Evolutionary conservation across 35 echinoderm and acorn worm species (phyloP), one percentile per base, ranked within the genome.

Genomic region (Strongylocentrotus purpuratus): DNA sequence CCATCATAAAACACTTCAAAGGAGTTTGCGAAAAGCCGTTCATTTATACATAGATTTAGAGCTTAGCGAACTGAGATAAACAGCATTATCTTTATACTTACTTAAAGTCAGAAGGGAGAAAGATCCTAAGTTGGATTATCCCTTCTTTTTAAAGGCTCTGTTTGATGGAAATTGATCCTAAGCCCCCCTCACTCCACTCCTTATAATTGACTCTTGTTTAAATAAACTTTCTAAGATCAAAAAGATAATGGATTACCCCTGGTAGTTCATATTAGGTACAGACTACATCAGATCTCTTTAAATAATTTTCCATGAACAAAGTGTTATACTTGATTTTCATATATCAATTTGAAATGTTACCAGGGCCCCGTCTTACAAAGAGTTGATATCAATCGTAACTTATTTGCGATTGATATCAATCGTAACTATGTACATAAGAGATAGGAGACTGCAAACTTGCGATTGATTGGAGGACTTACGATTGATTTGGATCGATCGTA

Each of bases 1-100:
- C 65, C 8, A n/a, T 78, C 65, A n/a, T 78, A 78, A 78, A 78
- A 78, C 65, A 78, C 65, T 78, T n/a, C 65, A 78, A 78, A 78
- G 65, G 22, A 78, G 20, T 78, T 28, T 28, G 65, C 65, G 28
- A 78, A 78, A 78, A n/a, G 65, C 28, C 22, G 20, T 70, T 70
- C 61, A 70, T 25, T n/a, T n/a, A n/a, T 70, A 28, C 17, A 18
- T 70, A 70, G 61, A 78, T 78, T 78, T 78, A 78, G 65, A 31
- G 22, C 65, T 78, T 78, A 28, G 65, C 28, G 3, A 22, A 78
- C 22, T 28, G 2, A 78, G 18, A 78, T 28, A 78, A 78, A 78
- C 65, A 78, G 65, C 65, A 78, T n/a, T n/a, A 78, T 78, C 65
- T 78, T n/a, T 78, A 78, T 78, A n/a, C 65, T 28, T 78, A 28